These are phyloP conservation scores for Synergus umbraculus DNA, from an alignment of 2,888 invertebrate species.

Conservation along the genomic window DNA sequence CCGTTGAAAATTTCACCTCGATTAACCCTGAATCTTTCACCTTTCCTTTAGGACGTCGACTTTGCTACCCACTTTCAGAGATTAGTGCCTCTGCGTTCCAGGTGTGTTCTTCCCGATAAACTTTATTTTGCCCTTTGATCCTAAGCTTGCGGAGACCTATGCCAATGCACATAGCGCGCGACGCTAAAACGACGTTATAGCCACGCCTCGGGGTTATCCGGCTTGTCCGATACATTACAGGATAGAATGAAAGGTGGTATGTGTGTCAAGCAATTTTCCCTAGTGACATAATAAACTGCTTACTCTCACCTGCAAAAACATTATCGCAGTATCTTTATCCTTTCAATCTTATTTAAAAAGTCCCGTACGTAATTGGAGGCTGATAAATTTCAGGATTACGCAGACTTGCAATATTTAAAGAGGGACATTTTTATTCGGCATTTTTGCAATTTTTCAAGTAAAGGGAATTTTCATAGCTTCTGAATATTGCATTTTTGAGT, in stretches of 20 bases:
- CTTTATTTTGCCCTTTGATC: slow-evolving; percentile 42
- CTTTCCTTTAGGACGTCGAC: slow-evolving; percentile 55
- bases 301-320: slow-evolving; percentile 32
- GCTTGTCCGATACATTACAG: slow-evolving; percentile 14
- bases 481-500: too few species aligned
- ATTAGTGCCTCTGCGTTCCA: slow-evolving; percentile 33
- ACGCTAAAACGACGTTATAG: slow-evolving; percentile 40
- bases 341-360: not conserved
- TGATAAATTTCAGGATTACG: not conserved
- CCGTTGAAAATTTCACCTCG: slow-evolving; percentile 63
- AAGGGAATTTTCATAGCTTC: too few species aligned
- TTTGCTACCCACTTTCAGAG: slow-evolving; percentile 46
- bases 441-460: too few species aligned
- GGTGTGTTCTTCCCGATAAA: slow-evolving; percentile 40
- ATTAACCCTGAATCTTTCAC: slow-evolving; percentile 69
- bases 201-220: slow-evolving; percentile 40
- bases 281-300: slow-evolving; percentile 40
- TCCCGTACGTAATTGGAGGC: not conserved
- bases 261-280: slow-evolving; percentile 37
- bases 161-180: slow-evolving; percentile 19
- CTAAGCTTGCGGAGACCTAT: not conserved
- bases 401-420: not conserved
- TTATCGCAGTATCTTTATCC: not conserved
- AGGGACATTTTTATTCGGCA: not conserved
- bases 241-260: slow-evolving; percentile 24